phyloP scores from a whole-genome alignment of 2,888 invertebrate species.

The Tachina lurida region DNA sequence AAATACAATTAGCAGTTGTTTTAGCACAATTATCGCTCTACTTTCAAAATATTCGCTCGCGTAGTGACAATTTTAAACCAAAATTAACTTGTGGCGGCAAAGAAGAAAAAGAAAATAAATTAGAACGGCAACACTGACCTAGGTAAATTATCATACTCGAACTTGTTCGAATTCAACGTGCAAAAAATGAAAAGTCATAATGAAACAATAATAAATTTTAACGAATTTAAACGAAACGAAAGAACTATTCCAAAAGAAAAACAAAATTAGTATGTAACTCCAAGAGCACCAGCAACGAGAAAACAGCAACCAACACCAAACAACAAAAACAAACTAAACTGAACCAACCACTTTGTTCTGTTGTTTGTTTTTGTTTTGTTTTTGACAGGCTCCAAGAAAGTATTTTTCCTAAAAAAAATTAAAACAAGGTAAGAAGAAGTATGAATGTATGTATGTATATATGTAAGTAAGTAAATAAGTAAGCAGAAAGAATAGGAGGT shows the following conservation, averaged over 20 bases:
- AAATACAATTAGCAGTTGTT: too few species aligned
- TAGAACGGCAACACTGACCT: constrained; percentile 61
- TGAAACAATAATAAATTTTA: constrained; percentile 72
- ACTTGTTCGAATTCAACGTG: constrained; percentile 48
- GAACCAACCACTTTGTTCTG: constrained; percentile 66
- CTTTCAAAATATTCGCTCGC: too few species aligned
- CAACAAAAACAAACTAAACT: constrained; percentile 62
- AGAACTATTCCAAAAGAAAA: constrained; percentile 61
- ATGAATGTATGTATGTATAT: background rate
- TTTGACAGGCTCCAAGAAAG: constrained; percentile 67
- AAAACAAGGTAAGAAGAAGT: constrained; percentile 37
- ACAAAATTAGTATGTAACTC: constrained; percentile 6
- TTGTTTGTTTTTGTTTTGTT: constrained; percentile 21
- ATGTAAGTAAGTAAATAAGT: constrained; percentile 15
- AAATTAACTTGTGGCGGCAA: too few species aligned
- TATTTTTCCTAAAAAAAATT: constrained; percentile 30
- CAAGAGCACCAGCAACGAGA: constrained; percentile 11
- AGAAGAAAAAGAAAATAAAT: too few species aligned
- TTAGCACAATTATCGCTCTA: too few species aligned
- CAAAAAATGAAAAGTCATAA: constrained; percentile 65
- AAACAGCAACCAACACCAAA: background rate
- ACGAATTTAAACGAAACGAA: constrained; percentile 68
- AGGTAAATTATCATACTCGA: constrained; percentile 58
- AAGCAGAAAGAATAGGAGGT: constrained; percentile 9
- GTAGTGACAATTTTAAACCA: too few species aligned